A percentile compares a stretch with the other conserved stretches of the same genome.
Evolutionary conservation across 1,140 invertebrate genomes (phyloP).

Genomic region (Elymnias hypermnestra): DNA sequence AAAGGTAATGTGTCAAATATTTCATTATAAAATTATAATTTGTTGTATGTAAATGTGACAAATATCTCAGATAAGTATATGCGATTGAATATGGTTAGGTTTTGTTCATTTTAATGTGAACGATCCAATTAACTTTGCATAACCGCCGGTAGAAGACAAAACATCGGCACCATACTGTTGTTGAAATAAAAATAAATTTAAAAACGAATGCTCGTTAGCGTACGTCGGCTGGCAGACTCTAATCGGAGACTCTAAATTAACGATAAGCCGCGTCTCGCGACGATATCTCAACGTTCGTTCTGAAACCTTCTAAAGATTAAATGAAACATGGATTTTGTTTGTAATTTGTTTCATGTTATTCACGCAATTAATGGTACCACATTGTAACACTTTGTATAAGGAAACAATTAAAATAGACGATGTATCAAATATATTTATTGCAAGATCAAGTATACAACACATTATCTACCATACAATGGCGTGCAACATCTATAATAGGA

Average conservation of each 20-base stretch:
- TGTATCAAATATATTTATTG: too few species aligned
- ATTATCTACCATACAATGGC: too few species aligned
- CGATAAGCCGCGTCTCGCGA: constrained; percentile 60
- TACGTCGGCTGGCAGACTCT: constrained; percentile 58
- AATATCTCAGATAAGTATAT: constrained; percentile 18
- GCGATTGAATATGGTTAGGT: constrained; percentile 18
- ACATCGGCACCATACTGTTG: constrained; percentile 60
- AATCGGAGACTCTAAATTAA: constrained; percentile 72
- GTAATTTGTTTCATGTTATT: constrained; percentile 40
- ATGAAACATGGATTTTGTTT: constrained; percentile 58
- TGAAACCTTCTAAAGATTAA: constrained; percentile 61
- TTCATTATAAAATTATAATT: too few species aligned
- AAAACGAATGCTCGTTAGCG: constrained; percentile 69
- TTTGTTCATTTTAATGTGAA: constrained; percentile 35
- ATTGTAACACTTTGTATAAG: not conserved
- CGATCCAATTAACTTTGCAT: constrained; percentile 64
- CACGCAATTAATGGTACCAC: constrained; percentile 8
- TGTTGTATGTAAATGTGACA: constrained; percentile 8
- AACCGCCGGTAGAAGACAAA: constrained; percentile 60
- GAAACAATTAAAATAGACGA: too few species aligned
- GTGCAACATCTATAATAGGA: too few species aligned
- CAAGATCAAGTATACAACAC: too few species aligned
- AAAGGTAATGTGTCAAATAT: constrained; percentile 80
- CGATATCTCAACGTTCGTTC: constrained; percentile 68
- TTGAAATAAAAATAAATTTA: constrained; percentile 67